phyloP scores from a whole-genome alignment of 2,113 vertebrate genomes.

The Panurus biarmicus region DNA sequence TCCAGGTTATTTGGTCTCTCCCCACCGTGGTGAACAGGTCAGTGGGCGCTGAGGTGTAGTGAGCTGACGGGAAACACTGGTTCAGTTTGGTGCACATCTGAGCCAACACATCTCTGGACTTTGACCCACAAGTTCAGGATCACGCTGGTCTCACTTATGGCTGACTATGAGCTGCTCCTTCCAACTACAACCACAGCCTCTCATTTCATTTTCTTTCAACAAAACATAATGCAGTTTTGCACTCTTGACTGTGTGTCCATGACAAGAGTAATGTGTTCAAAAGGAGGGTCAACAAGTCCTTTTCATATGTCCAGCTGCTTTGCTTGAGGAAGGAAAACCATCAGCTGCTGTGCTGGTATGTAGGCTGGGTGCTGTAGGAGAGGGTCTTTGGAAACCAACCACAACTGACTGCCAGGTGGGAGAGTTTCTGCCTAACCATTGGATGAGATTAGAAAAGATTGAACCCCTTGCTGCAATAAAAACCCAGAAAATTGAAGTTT shows the following conservation, averaged over 20 bases:
- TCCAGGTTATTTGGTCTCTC: background rate
- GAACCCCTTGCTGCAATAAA: background rate
- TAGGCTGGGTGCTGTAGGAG: background rate
- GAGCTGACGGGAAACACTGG: accelerated
- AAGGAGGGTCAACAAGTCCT: background rate
- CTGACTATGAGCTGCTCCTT: background rate
- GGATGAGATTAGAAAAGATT: background rate
- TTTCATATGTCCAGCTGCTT: background rate
- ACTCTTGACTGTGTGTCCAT: background rate
- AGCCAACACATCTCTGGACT: background rate
- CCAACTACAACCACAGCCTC: background rate
- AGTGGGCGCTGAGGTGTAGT: accelerated
- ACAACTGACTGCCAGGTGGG: background rate
- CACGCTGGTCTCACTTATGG: accelerated
- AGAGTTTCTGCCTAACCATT: background rate
- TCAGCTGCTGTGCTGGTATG: accelerated
- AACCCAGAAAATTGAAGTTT: background rate
- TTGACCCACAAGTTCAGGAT: background rate
- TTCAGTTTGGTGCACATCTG: background rate
- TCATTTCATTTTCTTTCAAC: background rate
- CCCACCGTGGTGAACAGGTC: accelerated
- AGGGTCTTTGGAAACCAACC: background rate
- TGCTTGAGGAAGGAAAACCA: background rate
- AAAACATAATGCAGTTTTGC: background rate
- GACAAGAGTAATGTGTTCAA: background rate